Percentiles rank a stretch among this genome's conserved stretches.
phyloP scores from a whole-genome alignment of 2,113 vertebrate species.

The Oenanthe oenanthe region DNA sequence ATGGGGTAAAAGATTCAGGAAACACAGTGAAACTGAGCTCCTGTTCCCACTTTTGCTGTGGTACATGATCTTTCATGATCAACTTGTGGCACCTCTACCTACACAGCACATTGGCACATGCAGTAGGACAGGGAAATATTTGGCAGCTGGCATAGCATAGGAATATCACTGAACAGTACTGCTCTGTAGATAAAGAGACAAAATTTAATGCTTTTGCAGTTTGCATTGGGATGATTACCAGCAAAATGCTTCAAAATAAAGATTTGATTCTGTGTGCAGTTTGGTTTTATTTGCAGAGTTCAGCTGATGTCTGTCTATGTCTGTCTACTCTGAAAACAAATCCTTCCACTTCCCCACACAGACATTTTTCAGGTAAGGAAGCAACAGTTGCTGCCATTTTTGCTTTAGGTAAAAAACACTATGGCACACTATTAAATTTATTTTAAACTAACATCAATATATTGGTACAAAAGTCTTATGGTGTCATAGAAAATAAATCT shows the following conservation, averaged over 20 bases:
- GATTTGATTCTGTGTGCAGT: background rate
- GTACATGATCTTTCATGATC: rapidly evolving
- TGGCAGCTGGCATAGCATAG: background rate
- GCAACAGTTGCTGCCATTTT: background rate
- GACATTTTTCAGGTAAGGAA: background rate
- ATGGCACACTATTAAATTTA: background rate
- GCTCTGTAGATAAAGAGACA: background rate
- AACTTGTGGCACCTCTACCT: background rate
- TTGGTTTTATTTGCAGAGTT: background rate
- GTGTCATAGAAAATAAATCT: background rate
- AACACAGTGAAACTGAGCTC: background rate
- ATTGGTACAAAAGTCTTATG: background rate
- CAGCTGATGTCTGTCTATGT: background rate
- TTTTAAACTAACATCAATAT: background rate
- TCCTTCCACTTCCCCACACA: background rate
- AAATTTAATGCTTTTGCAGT: background rate
- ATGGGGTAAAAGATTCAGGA: background rate
- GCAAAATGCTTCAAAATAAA: background rate
- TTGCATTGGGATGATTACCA: background rate
- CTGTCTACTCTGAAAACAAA: background rate
- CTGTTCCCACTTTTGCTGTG: background rate
- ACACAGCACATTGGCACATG: rapidly evolving
- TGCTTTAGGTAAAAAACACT: background rate
- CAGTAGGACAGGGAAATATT: background rate
- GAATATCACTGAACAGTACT: background rate